Base-by-base conservation (phyloP, 2,113 vertebrate genomes). In the Galbula dea region DNA sequence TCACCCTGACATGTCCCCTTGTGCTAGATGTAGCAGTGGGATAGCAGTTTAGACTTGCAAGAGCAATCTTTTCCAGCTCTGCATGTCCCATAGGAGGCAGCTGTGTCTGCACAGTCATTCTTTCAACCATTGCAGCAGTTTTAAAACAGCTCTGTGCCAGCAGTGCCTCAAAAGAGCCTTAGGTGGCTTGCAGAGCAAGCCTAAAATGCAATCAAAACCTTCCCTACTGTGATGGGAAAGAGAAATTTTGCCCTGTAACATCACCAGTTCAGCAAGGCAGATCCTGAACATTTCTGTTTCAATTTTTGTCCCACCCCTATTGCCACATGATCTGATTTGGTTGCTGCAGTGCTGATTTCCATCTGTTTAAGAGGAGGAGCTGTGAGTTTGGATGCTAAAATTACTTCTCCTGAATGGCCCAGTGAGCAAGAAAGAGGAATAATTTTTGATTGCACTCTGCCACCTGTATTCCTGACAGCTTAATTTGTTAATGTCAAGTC, bases 391-490 rank as follows among this genome's bases (percentile, higher is more conserved):
- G 39, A 77, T 83, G 39, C n/a, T 52, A n/a, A 91, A 89, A 77
- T 76, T 85, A 51, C 30, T 81, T 91, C 19, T 55, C 58, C 52
- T 87, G 36, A 88, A 91, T 48, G 48, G 43, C 39, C 45, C 79
- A 89, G 61, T 80, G 87, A 80, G 24, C 39, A 93, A 66, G 66
- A 13, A 90, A 61, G 58, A 94, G 86, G 88, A 84, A 90, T 90
- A 94, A 77, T 91, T 83, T 89, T 91, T 71, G 63, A 71, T 80
- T 89, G 39, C 39, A 36, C 48, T 86, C 27, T 77, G 43, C 74
- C 93, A 94, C 79, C 89, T 91, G 81, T 85, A 77, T 59, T 89
- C 15, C 27, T 96, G 84, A 94, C 91, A 95, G 85, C 85, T 89
- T 88, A 83, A 93, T 93, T 94, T 81, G 61, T 89, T 91, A 61